Evolutionary conservation across 2,888 invertebrate genomes (phyloP).

Genomic region (Balanococcus diminutus): DNA sequence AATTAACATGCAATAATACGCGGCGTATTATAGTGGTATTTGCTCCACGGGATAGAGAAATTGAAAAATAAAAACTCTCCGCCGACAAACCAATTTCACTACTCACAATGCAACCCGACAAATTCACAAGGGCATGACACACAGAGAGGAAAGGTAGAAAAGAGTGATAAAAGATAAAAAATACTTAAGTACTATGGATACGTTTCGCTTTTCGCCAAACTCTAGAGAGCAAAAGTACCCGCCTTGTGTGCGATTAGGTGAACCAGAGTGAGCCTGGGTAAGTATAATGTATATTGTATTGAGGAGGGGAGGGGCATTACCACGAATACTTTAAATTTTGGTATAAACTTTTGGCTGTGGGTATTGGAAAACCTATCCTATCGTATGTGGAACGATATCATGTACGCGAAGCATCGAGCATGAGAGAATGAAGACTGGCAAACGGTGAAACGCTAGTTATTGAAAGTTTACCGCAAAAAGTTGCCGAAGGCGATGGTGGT

Average conservation of each 20-base stretch:
- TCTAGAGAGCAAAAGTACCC: neutral
- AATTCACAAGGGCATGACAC: neutral
- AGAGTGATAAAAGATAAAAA: neutral
- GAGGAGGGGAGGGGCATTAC: neutral
- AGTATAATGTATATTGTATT: neutral
- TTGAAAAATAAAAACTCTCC: neutral
- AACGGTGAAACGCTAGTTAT: neutral
- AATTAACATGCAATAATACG: too few relatives aligned
- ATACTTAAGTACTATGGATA: too few relatives aligned
- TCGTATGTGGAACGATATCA: neutral
- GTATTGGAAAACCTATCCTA: neutral
- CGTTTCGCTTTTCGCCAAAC: neutral
- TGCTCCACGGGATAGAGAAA: neutral
- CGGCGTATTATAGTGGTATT: too few relatives aligned
- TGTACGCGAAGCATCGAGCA: neutral
- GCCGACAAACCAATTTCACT: neutral
- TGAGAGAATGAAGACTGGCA: neutral
- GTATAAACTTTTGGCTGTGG: constrained; percentile 10
- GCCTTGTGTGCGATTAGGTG: too few relatives aligned
- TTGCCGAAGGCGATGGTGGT: neutral
- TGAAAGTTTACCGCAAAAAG: constrained; percentile 31
- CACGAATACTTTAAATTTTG: neutral
- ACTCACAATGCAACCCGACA: neutral
- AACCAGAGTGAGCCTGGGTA: neutral
- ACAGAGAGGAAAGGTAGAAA: neutral